Evolutionary conservation across 2,113 vertebrate species (phyloP).

Genomic region (Cyprinodon brontotheroides): DNA sequence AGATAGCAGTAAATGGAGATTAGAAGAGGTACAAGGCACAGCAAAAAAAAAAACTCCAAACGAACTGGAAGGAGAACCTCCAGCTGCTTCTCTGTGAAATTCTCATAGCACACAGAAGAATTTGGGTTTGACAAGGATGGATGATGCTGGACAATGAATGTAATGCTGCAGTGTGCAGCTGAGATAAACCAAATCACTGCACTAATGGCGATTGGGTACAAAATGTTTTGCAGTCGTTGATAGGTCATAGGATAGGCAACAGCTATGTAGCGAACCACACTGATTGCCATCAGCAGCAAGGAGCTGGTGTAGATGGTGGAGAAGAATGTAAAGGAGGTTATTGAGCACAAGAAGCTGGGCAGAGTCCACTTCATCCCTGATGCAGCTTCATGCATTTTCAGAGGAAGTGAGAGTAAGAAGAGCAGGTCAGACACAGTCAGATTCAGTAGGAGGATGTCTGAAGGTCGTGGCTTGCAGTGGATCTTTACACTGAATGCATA

Average conservation of each 20-base stretch:
- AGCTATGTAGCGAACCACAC: conserved; percentile 80
- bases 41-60: conserved; percentile 77
- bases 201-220: conserved; percentile 47
- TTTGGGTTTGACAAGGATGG: not conserved
- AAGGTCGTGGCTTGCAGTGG: conserved; percentile 50
- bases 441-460: conserved; percentile 82
- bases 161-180: conserved; percentile 74
- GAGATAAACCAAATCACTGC: conserved; percentile 76
- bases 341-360: conserved; percentile 65
- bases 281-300: conserved; percentile 73
- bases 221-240: conserved; percentile 47
- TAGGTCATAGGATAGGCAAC: conserved; percentile 78
- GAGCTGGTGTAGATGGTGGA: conserved; percentile 78
- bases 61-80: conserved; percentile 72
- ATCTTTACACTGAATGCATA: conserved; percentile 75
- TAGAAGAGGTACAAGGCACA: conserved; percentile 76
- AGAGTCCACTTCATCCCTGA: conserved; percentile 71
- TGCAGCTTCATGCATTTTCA: conserved; percentile 80
- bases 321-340: conserved; percentile 80
- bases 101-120: conserved; percentile 71
- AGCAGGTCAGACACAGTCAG: conserved; percentile 75
- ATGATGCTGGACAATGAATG: conserved; percentile 66
- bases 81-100: conserved; percentile 59
- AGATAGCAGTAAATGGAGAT: conserved; percentile 73
- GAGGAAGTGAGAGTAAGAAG: conserved; percentile 79